Base-by-base conservation (phyloP, 1,140 invertebrate species). In the Saxidomus purpurata region DNA sequence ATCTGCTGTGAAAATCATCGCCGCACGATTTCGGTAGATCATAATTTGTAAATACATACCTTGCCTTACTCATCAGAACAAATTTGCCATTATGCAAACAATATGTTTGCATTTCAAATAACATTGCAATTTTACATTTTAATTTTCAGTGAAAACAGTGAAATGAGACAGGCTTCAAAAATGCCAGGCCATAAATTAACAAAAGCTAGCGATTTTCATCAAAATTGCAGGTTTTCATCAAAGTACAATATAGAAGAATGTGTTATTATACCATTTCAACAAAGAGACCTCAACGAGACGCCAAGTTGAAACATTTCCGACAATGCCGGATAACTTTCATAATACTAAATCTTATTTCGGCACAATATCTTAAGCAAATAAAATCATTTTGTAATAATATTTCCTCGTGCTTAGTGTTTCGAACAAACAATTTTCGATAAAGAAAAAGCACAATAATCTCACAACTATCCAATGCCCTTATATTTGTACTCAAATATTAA, bases 81-180 rank as follows among this genome's bases (percentile, higher is more conserved):
- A 47, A 55, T 55, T 80, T 8, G 25, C 38, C 77, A n/a, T 55
- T n/a, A 6, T 47, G 74, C 49, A 77, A 77, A 77, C 74, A 80
- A 22, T 80, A 47, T 77, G 74, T 77, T 80, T 80, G 36, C 47
- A 59, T 80, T 59, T 55, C 34, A 80, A 52, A 80, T 80, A 55
- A 55, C n/a, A 80, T 28, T 55, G 77, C 47, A 55, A 80, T 52
- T 80, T 31, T 34, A 49, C 77, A 80, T 59, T 80, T 40, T 43
- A 47, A 55, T 49, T 80, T 80, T 36, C 55, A 19, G 59, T 71
- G 11, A 38, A 40, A 71, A 71, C n/a, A 28, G 34, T 6, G 67
- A 71, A 36, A 71, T 71, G 67, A 40, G 67, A 40, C 34, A 67
- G 31, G 36, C 15, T 71, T 71, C 36, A 38, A 3, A 38, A 38